A percentile compares a stretch with the other conserved stretches of the same genome.
Evolutionary conservation across 23 tunicate genomes (phyloP).

Genomic region (Trididemnum miniatum): DNA sequence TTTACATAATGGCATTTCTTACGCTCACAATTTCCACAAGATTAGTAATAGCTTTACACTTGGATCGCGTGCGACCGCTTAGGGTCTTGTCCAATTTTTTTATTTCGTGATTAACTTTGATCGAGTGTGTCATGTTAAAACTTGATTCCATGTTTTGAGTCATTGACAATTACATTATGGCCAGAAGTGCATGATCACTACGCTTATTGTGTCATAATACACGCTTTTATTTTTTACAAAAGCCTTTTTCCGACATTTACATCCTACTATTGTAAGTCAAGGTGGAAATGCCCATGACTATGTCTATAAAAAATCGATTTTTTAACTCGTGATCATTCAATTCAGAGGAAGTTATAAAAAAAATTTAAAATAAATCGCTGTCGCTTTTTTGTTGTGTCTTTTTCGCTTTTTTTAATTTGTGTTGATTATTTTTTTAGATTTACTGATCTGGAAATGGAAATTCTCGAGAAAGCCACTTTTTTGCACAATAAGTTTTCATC

Average conservation of each 20-base stretch:
- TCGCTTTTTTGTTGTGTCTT: too few relatives aligned
- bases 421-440: conserved; percentile 36
- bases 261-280: neutral
- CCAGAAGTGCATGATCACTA: neutral
- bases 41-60: too few relatives aligned
- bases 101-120: neutral
- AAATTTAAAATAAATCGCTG: too few relatives aligned
- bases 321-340: too few relatives aligned
- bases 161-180: neutral
- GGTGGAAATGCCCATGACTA: neutral
- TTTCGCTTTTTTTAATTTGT: too few relatives aligned
- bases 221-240: too few relatives aligned
- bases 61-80: neutral
- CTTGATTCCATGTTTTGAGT: too few relatives aligned
- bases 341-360: too few relatives aligned
- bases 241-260: too few relatives aligned
- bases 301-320: conserved; percentile 41
- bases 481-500: conserved; percentile 72
- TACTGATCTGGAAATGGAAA: conserved; percentile 84
- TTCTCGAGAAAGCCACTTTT: conserved; percentile 65
- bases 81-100: neutral
- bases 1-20: too few relatives aligned
- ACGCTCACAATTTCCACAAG: too few relatives aligned
- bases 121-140: neutral
- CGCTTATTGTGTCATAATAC: neutral